Conservation (phyloP, 2,797 vertebrate genomes). For the Catostomus latipinnis region DNA sequence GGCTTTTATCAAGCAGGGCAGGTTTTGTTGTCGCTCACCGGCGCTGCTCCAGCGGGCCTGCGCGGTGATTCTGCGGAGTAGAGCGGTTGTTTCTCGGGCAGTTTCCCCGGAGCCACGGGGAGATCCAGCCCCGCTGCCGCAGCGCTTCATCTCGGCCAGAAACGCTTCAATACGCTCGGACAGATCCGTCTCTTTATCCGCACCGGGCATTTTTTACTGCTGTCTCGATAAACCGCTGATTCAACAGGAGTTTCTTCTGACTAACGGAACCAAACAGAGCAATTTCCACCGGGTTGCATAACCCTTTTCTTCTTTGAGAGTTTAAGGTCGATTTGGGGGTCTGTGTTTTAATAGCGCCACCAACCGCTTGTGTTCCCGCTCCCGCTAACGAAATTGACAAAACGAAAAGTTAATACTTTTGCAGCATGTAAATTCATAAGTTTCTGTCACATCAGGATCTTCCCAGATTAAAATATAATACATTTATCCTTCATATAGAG, state of each 20-base stretch:
- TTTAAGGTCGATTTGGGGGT: not conserved
- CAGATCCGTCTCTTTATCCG: slow-evolving; percentile 83
- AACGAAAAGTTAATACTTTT: too few species aligned
- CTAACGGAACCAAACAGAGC: not conserved
- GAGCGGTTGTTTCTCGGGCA: slow-evolving; percentile 88
- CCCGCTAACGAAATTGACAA: too few species aligned
- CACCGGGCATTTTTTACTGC: slow-evolving; percentile 79
- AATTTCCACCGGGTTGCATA: slow-evolving; percentile 13
- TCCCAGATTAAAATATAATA: too few species aligned
- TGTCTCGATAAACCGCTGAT: not conserved
- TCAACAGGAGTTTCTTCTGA: not conserved
- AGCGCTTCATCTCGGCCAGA: slow-evolving; percentile 86
- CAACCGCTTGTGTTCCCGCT: not conserved
- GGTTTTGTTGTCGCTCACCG: slow-evolving; percentile 72
- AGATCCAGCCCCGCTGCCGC: slow-evolving; percentile 78
- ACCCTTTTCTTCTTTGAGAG: not conserved
- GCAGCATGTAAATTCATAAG: too few species aligned
- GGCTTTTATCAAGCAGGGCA: too few species aligned
- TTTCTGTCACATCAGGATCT: too few species aligned
- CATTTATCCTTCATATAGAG: too few species aligned
- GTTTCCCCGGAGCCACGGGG: slow-evolving; percentile 86
- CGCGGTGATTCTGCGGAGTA: slow-evolving; percentile 87
- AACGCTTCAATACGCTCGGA: slow-evolving; percentile 90
- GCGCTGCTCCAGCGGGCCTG: slow-evolving; percentile 90
- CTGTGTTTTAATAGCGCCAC: not conserved